These are phyloP conservation scores for Petrocephalus schoutedeni DNA, from an alignment of 2,797 vertebrate species.

Conservation along the genomic window DNA sequence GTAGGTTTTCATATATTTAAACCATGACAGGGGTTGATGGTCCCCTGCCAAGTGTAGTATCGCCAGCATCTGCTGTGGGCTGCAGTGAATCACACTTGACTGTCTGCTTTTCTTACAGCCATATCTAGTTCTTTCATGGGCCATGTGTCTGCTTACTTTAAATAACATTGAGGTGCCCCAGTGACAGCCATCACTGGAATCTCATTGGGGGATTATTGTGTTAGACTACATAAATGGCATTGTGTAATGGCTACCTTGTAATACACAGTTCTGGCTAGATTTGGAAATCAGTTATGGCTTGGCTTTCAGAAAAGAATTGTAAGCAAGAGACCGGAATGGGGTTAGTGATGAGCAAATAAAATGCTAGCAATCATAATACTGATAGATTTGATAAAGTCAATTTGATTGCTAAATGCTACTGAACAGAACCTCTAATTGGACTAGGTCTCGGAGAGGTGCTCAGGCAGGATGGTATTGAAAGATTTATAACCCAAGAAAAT, in stretches of 20 bases:
- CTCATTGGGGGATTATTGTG: neutral
- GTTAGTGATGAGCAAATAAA: neutral
- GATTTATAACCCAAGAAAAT: neutral
- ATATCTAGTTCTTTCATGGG: neutral
- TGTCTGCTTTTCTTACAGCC: conserved; percentile 23
- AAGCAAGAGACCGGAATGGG: neutral
- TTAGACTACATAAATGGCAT: neutral
- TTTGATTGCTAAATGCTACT: neutral
- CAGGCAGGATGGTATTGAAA: neutral
- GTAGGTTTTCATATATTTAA: conserved; percentile 1
- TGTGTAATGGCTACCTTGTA: neutral
- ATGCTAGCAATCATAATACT: neutral
- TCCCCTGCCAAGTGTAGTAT: neutral
- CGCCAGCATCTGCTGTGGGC: neutral
- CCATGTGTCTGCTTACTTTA: neutral
- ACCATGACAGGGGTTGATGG: neutral
- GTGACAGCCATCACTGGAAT: neutral
- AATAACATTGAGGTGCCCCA: neutral
- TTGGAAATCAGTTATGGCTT: neutral
- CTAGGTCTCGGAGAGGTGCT: neutral
- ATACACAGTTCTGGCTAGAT: neutral
- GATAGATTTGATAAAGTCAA: neutral
- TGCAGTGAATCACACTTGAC: conserved; percentile 16
- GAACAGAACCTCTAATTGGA: neutral
- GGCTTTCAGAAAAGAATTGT: neutral